These are phyloP conservation scores for Mechanitis mazaeus DNA, from an alignment of 2,888 invertebrate genomes.

Conservation along the genomic window DNA sequence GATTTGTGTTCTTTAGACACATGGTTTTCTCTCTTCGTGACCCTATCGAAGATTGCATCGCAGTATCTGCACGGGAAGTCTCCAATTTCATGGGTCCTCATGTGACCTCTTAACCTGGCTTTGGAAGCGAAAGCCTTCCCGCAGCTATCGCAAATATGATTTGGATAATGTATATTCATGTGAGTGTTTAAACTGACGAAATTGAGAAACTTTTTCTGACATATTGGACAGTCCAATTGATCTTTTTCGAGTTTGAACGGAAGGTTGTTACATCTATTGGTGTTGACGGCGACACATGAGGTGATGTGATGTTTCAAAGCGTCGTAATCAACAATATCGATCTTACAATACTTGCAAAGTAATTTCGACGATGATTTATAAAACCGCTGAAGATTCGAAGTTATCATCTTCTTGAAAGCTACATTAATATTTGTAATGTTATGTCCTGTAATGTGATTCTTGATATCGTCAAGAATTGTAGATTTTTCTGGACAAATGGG, in stretches of 20 bases:
- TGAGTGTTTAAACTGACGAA: conserved; percentile 67
- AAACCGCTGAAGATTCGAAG: conserved; percentile 50
- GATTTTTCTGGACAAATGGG: conserved; percentile 56
- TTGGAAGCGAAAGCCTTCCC: conserved; percentile 74
- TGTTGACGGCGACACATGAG: conserved; percentile 44
- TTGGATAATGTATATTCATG: conserved; percentile 72
- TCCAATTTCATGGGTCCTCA: conserved; percentile 72
- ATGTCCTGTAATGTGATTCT: conserved; percentile 49
- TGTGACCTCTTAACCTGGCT: conserved; percentile 66
- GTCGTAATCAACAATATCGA: conserved; percentile 47
- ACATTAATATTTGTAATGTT: conserved; percentile 47
- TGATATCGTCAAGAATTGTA: conserved; percentile 47
- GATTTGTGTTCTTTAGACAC: conserved; percentile 68
- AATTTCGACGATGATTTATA: conserved; percentile 42
- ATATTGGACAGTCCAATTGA: conserved; percentile 64
- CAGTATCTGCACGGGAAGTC: conserved; percentile 63
- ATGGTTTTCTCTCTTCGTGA: conserved; percentile 65
- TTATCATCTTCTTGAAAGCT: conserved; percentile 63
- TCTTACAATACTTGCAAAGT: conserved; percentile 58
- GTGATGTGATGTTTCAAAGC: conserved; percentile 51
- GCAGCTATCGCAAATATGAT: conserved; percentile 71
- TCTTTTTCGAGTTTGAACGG: conserved; percentile 68
- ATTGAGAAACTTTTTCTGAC: conserved; percentile 61
- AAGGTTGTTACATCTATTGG: conserved; percentile 49
- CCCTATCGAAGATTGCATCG: conserved; percentile 57